A percentile compares a stretch with the other conserved stretches of the same genome.
These are phyloP conservation scores for Ommatoiulus sabulosus DNA, from an alignment of 2,888 invertebrate species.

Conservation along the genomic window DNA sequence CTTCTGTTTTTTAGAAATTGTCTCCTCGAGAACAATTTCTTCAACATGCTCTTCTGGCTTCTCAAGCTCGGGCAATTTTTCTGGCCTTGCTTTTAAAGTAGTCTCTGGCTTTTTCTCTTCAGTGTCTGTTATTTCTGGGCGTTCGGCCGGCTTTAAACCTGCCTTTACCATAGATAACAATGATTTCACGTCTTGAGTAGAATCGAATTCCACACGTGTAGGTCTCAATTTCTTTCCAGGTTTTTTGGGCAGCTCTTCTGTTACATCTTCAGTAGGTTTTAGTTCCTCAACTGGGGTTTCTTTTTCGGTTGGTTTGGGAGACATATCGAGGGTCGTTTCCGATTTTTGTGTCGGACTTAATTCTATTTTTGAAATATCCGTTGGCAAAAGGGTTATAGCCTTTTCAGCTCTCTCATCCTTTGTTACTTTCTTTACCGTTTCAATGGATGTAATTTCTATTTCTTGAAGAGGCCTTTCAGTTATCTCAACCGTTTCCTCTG, in stretches of 20 bases:
- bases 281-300: neutral
- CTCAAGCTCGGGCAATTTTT: neutral
- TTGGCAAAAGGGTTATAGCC: neutral
- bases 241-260: constrained; percentile 1
- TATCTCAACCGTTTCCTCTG: constrained; percentile 29
- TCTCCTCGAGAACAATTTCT: neutral
- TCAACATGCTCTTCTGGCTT: neutral
- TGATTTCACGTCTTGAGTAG: neutral
- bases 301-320: neutral
- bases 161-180: neutral
- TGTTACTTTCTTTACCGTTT: neutral
- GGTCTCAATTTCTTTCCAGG: constrained; percentile 14
- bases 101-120: constrained; percentile 35
- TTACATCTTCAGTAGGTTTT: neutral
- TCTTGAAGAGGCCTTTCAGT: neutral
- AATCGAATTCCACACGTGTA: neutral
- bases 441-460: constrained; percentile 3
- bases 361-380: constrained; percentile 10
- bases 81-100: constrained; percentile 29
- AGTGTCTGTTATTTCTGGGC: neutral
- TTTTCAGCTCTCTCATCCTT: constrained; percentile 16
- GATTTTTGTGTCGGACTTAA: constrained; percentile 16
- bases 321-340: neutral
- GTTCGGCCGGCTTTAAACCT: neutral
- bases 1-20: neutral